A percentile compares a stretch with the other conserved stretches of the same genome.
These are phyloP conservation scores for Amyelois transitella DNA, from an alignment of 1,140 invertebrate genomes.

Conservation along the genomic window DNA sequence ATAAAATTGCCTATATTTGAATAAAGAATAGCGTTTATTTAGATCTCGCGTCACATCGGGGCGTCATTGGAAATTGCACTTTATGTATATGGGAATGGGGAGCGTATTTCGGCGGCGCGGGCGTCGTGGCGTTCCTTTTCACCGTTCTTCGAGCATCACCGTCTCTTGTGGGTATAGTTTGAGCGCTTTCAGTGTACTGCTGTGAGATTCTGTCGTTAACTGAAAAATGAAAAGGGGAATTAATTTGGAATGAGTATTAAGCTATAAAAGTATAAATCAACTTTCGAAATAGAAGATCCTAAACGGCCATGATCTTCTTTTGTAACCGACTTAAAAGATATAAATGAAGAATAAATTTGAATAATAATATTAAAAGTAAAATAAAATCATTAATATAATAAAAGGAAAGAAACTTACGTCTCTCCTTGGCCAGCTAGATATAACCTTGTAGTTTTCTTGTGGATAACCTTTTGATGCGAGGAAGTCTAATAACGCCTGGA, in stretches of 20 bases:
- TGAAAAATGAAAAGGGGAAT: slow-evolving; percentile 62
- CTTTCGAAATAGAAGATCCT: not conserved
- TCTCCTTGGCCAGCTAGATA: slow-evolving; percentile 92
- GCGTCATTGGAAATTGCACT: not conserved
- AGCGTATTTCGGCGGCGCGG: not conserved
- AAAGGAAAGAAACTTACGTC: slow-evolving; percentile 81
- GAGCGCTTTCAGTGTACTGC: slow-evolving; percentile 84
- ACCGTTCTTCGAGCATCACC: slow-evolving; percentile 93
- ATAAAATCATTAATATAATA: not conserved
- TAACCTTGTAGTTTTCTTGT: slow-evolving; percentile 91
- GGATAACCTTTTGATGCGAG: slow-evolving; percentile 90
- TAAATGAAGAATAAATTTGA: no score
- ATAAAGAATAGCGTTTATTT: not conserved
- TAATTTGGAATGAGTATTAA: not conserved
- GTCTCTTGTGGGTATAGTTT: slow-evolving; percentile 95
- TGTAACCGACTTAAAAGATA: no score
- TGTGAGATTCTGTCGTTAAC: slow-evolving; percentile 86
- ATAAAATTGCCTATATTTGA: no score
- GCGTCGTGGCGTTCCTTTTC: slow-evolving; percentile 38
- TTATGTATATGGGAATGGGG: not conserved
- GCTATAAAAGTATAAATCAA: no score
- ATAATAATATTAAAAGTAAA: no score
- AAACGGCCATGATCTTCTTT: not conserved
- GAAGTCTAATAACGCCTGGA: slow-evolving; percentile 87
- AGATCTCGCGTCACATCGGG: not conserved